These are phyloP conservation scores for Ptychodera flava DNA, from an alignment of 35 echinoderm and acorn worm genomes.

Conservation along the genomic window DNA sequence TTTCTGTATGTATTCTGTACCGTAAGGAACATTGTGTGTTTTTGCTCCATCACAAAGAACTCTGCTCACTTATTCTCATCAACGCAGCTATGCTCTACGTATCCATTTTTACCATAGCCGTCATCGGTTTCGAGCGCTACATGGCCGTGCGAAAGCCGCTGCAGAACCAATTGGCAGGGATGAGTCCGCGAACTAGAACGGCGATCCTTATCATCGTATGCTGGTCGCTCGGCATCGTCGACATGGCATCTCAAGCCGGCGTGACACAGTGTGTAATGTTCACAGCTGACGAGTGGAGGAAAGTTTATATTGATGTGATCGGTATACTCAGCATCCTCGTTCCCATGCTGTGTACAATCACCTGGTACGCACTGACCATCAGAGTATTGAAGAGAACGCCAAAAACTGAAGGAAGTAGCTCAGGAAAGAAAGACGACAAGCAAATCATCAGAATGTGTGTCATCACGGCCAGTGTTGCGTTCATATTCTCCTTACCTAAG, in stretches of 20 bases:
- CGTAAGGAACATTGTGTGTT: no score
- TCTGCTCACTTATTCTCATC: no score
- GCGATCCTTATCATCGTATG: neutral
- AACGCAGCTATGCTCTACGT: neutral
- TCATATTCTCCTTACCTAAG: neutral
- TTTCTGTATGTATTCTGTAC: no score
- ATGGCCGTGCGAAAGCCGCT: neutral
- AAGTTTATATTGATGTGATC: neutral
- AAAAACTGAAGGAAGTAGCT: neutral
- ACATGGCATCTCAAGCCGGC: neutral
- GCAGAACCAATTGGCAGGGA: neutral
- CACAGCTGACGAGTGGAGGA: neutral
- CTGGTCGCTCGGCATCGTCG: neutral
- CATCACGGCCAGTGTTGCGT: neutral
- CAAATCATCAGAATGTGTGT: neutral
- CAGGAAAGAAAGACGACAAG: neutral
- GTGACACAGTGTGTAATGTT: neutral
- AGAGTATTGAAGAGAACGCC: neutral
- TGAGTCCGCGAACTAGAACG: neutral
- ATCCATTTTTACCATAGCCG: neutral
- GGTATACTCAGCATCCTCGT: neutral
- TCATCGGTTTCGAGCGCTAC: neutral
- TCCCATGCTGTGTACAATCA: neutral
- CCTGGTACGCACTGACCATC: neutral
- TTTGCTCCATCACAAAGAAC: no score